phyloP scores from a whole-genome alignment of 2,113 vertebrate genomes.

The Dromaius novaehollandiae region DNA sequence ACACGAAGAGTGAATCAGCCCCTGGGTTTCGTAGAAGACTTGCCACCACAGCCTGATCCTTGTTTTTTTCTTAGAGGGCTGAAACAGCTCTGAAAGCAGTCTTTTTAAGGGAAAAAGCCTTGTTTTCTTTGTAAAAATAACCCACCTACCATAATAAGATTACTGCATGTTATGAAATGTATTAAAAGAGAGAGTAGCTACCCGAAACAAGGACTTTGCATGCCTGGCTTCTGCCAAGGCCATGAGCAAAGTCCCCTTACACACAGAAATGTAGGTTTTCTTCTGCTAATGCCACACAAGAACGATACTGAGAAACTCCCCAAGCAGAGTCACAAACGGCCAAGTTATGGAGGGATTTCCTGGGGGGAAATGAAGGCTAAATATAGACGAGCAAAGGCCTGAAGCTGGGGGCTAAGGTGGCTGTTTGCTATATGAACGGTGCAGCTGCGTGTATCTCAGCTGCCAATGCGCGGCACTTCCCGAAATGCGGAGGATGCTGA shows the following conservation, averaged over 20 bases:
- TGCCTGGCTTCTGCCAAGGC: neutral
- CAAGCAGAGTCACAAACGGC: neutral
- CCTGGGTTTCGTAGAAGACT: neutral
- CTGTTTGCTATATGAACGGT: neutral
- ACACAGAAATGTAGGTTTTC: neutral
- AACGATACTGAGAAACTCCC: neutral
- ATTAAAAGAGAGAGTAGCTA: neutral
- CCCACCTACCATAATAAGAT: neutral
- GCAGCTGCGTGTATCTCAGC: neutral
- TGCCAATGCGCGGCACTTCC: neutral
- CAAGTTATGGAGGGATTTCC: too few relatives aligned
- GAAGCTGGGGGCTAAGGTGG: neutral
- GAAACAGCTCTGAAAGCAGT: neutral
- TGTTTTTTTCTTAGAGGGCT: neutral
- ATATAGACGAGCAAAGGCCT: neutral
- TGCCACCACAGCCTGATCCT: neutral
- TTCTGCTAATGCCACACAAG: neutral
- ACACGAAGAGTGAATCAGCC: neutral
- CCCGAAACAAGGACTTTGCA: neutral
- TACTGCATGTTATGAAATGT: neutral
- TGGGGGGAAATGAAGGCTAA: too few relatives aligned
- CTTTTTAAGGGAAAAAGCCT: neutral
- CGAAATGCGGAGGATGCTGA: neutral
- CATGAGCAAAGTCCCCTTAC: neutral
- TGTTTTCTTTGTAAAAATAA: neutral